Conservation (phyloP, 2,888 invertebrate species). For the Drepana falcataria region DNA sequence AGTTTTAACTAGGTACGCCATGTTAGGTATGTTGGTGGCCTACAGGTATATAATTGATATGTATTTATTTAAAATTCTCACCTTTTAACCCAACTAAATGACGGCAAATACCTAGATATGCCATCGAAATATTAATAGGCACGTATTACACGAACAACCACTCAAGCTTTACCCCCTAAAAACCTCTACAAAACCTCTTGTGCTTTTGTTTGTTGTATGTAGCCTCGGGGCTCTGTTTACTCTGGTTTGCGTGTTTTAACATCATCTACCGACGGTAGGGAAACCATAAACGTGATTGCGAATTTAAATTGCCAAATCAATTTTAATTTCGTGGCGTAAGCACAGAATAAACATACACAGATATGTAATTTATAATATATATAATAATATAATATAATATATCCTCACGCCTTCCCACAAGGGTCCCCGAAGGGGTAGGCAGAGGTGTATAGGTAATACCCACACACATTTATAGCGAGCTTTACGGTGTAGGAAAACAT, state of each 20-base stretch:
- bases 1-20: no score
- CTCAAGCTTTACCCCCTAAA: conserved; percentile 3
- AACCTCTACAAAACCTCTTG: conserved; percentile 1
- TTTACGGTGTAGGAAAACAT: no score
- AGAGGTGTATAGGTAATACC: no score
- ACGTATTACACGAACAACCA: conserved; percentile 3
- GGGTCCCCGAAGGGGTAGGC: no score
- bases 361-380: no score
- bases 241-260: conserved; percentile 38
- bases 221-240: conserved; percentile 20
- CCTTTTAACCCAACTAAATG: no score
- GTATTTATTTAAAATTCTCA: no score
- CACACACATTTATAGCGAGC: no score
- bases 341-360: not conserved
- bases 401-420: no score
- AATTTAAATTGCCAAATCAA: conserved; percentile 70
- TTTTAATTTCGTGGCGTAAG: conserved; percentile 50
- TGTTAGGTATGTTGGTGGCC: no score
- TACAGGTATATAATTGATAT: no score
- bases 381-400: no score
- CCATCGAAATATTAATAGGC: conserved; percentile 31
- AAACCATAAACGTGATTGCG: conserved; percentile 56
- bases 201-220: not conserved
- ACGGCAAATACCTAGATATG: conserved; percentile 3
- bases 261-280: conserved; percentile 29